phyloP scores from a whole-genome alignment of 2,113 vertebrate genomes.

The Meriones unguiculatus region DNA sequence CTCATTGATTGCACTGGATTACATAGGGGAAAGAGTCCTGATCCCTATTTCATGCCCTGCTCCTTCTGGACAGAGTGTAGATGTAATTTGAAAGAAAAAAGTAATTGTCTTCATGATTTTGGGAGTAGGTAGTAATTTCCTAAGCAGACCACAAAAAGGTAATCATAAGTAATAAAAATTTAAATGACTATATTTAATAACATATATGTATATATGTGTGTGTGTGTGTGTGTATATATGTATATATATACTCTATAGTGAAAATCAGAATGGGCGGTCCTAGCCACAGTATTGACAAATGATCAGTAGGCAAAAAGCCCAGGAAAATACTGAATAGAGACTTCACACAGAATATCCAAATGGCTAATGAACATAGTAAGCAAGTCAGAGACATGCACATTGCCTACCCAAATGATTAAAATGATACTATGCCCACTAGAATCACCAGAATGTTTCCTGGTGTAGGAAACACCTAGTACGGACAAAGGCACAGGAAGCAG shows the following conservation, averaged over 20 bases:
- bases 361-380: not conserved
- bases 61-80: not conserved
- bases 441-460: not conserved
- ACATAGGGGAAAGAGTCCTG: not conserved
- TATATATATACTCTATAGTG: not conserved
- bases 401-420: not conserved
- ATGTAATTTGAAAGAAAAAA: constrained; percentile 23
- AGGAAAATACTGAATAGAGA: constrained; percentile 37
- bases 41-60: not conserved
- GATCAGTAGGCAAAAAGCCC: not conserved
- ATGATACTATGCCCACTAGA: not conserved
- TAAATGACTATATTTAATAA: not conserved
- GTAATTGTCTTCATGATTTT: constrained; percentile 16
- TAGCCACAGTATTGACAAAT: not conserved
- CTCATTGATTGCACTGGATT: not conserved
- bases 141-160: constrained; percentile 22
- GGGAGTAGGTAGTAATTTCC: not conserved
- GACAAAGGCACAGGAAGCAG: not conserved
- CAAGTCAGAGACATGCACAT: constrained; percentile 17
- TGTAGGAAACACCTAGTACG: not conserved
- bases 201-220: too few relatives aligned
- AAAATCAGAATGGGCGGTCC: not conserved
- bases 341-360: not conserved
- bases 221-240: too few relatives aligned
- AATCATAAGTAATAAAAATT: constrained; percentile 31